Conservation (phyloP, 2,888 invertebrate genomes). For the Uropetala carovei region DNA sequence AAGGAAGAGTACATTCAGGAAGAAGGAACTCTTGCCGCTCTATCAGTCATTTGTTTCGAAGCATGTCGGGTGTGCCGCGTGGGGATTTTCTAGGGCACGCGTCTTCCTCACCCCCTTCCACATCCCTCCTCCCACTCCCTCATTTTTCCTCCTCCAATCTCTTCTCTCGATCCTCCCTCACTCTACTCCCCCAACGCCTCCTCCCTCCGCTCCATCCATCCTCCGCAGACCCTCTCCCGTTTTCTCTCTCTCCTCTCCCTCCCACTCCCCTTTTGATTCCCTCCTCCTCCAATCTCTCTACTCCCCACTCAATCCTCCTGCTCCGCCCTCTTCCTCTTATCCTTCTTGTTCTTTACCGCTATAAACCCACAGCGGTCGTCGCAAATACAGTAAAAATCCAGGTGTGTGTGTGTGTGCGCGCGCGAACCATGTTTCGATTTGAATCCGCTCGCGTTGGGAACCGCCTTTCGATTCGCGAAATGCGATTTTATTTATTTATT, state of each 20-base stretch:
- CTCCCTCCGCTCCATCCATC: not conserved
- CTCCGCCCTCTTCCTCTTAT: not conserved
- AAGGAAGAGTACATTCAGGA: conserved; percentile 33
- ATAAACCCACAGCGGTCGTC: not conserved
- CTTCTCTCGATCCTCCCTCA: too few relatives aligned
- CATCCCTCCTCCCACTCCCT: not conserved
- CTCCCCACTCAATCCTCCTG: not conserved
- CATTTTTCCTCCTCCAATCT: not conserved
- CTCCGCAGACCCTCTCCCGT: not conserved
- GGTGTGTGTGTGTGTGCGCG: too few relatives aligned
- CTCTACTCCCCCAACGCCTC: too few relatives aligned
- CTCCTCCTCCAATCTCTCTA: not conserved
- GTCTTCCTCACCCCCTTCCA: not conserved
- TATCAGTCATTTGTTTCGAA: conserved; percentile 59
- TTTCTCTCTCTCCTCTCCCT: not conserved
- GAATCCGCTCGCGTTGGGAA: too few relatives aligned
- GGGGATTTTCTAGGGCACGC: conserved; percentile 59
- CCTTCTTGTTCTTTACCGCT: not conserved
- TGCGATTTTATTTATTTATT: too few relatives aligned
- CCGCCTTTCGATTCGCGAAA: too few relatives aligned
- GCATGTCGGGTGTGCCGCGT: conserved; percentile 52
- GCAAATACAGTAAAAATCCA: conserved; percentile 1
- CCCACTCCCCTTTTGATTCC: not conserved
- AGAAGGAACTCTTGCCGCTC: conserved; percentile 54
- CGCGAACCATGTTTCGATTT: too few relatives aligned